Conservation (phyloP, 2,113 vertebrate species). For the Phylloscopus whistleri region DNA sequence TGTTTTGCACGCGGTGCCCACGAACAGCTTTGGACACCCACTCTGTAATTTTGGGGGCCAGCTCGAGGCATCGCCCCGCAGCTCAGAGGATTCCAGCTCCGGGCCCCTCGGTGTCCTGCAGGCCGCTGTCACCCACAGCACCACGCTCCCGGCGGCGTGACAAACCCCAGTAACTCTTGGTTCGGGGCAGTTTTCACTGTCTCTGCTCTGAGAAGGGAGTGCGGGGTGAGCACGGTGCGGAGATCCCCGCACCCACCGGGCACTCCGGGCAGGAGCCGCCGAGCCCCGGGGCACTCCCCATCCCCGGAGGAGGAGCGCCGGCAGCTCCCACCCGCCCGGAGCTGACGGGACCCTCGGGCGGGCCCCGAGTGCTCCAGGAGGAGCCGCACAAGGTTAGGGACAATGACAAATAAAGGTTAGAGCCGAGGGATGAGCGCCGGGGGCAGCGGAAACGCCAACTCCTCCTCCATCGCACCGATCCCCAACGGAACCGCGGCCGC, state of each 20-base stretch:
- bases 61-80: accelerated
- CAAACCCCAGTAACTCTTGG: accelerated
- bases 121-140: background rate
- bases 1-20: accelerated
- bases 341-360: background rate
- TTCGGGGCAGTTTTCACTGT: background rate
- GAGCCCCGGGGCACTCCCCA: background rate
- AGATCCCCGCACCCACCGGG: accelerated
- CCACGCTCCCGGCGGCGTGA: accelerated
- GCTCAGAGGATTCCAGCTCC: background rate
- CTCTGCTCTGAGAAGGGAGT: accelerated
- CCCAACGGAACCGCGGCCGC: background rate
- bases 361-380: background rate
- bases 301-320: background rate
- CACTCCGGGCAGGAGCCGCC: background rate
- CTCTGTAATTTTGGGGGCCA: background rate
- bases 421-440: background rate
- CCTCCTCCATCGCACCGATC: background rate
- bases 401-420: constrained; percentile 15
- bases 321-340: background rate
- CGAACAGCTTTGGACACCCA: background rate
- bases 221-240: accelerated
- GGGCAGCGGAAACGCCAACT: background rate
- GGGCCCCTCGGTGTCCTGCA: background rate
- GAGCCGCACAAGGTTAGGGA: background rate